Percentiles rank a stretch among this genome's conserved stretches.
phyloP scores from a whole-genome alignment of 35 echinoderm and acorn worm genomes.

The Ptychodera flava region DNA sequence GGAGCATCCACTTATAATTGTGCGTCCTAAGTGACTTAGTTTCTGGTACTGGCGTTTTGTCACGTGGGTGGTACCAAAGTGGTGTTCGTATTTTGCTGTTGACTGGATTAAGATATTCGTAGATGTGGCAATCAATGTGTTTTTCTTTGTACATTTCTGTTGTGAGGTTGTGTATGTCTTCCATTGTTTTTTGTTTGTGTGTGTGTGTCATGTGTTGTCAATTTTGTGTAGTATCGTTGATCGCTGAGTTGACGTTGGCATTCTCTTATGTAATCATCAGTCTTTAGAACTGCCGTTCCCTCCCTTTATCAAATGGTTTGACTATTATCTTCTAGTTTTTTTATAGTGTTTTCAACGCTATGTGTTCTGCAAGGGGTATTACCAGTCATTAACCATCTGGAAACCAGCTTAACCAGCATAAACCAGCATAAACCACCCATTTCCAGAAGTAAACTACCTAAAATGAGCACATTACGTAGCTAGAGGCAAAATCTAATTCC shows the following conservation, averaged over 20 bases:
- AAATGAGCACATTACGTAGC: too few species aligned
- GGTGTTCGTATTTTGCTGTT: background rate
- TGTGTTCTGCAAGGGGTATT: too few species aligned
- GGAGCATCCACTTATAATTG: background rate
- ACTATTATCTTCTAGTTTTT: too few species aligned
- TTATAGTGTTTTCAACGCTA: too few species aligned
- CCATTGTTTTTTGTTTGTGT: too few species aligned
- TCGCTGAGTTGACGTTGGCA: background rate
- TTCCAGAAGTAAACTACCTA: too few species aligned
- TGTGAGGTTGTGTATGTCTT: background rate
- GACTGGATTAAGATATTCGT: background rate
- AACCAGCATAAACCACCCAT: too few species aligned
- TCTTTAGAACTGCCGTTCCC: too few species aligned
- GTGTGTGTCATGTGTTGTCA: background rate
- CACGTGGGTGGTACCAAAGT: background rate
- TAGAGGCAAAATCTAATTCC: too few species aligned
- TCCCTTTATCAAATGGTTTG: too few species aligned
- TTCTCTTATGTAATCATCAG: background rate
- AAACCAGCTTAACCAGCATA: too few species aligned
- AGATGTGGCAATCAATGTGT: background rate
- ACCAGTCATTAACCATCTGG: too few species aligned
- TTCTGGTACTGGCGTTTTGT: background rate
- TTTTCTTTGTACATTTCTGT: background rate
- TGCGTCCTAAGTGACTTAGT: background rate
- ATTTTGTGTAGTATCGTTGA: background rate